Conservation (phyloP, 2,888 invertebrate genomes). For the Xestia sexstrigata region DNA sequence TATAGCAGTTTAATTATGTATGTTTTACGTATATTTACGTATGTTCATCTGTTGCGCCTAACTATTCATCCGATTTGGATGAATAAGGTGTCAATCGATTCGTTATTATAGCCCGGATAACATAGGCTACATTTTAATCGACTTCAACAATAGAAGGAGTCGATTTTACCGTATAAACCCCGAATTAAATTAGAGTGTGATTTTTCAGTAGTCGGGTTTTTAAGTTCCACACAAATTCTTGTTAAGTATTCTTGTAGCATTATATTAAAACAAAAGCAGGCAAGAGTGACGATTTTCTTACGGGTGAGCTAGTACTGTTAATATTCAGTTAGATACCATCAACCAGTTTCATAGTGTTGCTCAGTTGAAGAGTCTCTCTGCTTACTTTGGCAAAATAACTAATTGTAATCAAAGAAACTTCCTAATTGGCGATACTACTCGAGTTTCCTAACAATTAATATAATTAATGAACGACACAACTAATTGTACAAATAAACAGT, state of each 20-base stretch:
- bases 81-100: too few species aligned
- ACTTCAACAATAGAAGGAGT: too few species aligned
- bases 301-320: not conserved
- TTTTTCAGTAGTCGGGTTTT: too few species aligned
- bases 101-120: too few species aligned
- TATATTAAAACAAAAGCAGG: not conserved
- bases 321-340: not conserved
- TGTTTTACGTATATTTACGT: too few species aligned
- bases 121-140: too few species aligned
- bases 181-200: too few species aligned
- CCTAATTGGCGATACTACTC: slow-evolving; percentile 39
- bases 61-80: too few species aligned
- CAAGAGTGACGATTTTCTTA: not conserved
- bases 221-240: too few species aligned
- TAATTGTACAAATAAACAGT: slow-evolving; percentile 23
- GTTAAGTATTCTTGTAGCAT: not conserved
- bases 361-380: not conserved
- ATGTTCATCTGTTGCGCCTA: too few species aligned
- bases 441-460: slow-evolving; percentile 30
- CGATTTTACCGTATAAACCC: too few species aligned
- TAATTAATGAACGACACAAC: slow-evolving; percentile 31
- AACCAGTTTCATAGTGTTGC: not conserved
- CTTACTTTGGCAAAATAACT: slow-evolving; percentile 14
- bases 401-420: slow-evolving; percentile 44
- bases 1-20: too few species aligned